phyloP scores from a whole-genome alignment of 2,113 vertebrate genomes.

The Leptobrachium ailaonicum region DNA sequence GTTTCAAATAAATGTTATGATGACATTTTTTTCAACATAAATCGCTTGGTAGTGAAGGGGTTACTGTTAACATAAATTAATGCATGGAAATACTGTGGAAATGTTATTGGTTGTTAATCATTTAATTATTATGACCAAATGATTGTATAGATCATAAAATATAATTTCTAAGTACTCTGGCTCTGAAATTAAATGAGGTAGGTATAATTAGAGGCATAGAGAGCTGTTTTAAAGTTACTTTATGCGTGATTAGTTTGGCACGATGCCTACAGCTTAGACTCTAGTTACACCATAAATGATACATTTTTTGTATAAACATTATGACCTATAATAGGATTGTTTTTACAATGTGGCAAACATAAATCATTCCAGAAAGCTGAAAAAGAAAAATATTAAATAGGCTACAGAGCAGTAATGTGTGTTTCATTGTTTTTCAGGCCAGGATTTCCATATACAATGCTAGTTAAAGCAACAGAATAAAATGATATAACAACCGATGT shows the following conservation, averaged over 20 bases:
- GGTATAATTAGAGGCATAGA: slow-evolving; percentile 76
- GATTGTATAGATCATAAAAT: neutral
- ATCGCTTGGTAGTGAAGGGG: no score
- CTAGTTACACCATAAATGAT: slow-evolving; percentile 83
- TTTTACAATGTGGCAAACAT: slow-evolving; percentile 83
- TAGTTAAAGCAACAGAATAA: no score
- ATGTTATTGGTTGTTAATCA: neutral
- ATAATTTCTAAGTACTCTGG: neutral
- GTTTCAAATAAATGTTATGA: no score
- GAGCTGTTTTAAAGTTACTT: slow-evolving; percentile 61
- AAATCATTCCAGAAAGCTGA: slow-evolving; percentile 75
- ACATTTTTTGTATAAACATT: slow-evolving; percentile 68
- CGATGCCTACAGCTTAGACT: slow-evolving; percentile 72
- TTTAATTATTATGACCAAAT: neutral
- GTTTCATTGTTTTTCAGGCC: no score
- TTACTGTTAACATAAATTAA: neutral
- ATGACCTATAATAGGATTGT: slow-evolving; percentile 83
- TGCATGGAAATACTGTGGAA: neutral
- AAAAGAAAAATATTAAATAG: slow-evolving; percentile 30
- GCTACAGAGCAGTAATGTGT: neutral
- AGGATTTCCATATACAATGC: no score
- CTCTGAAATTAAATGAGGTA: slow-evolving; percentile 36
- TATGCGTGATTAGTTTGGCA: slow-evolving; percentile 68
- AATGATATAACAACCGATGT: no score
- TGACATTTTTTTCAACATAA: no score